phyloP scores from a whole-genome alignment of 2,113 vertebrate species.

The Channa argus region DNA sequence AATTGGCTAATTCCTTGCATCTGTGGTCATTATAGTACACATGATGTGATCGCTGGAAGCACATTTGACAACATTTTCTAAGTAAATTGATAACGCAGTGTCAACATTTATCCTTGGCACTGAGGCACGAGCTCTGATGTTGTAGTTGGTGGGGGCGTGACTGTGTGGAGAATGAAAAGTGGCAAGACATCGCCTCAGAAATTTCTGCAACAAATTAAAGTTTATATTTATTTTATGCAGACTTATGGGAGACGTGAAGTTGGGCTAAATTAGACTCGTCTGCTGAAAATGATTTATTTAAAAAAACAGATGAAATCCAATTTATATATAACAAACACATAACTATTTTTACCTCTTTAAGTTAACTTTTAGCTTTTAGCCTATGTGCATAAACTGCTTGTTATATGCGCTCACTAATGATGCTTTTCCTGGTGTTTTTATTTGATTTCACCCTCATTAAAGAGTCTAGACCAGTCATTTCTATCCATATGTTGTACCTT shows the following conservation, averaged over 20 bases:
- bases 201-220: background rate
- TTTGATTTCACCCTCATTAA: conserved; percentile 7
- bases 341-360: too few relatives aligned
- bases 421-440: conserved; percentile 18
- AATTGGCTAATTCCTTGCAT: background rate
- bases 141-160: conserved; percentile 22
- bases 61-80: background rate
- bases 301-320: conserved; percentile 5
- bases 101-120: background rate
- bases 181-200: background rate
- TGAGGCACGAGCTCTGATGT: conserved; percentile 22
- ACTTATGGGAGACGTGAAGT: background rate
- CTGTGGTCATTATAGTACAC: conserved; percentile 12
- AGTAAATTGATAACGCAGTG: conserved; percentile 15
- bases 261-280: background rate
- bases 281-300: conserved; percentile 1
- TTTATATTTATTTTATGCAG: conserved; percentile 9
- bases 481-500: background rate
- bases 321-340: background rate
- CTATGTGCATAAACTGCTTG: conserved; percentile 15
- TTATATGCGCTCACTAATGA: conserved; percentile 27
- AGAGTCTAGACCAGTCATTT: background rate
- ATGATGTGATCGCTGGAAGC: background rate
- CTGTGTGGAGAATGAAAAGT: conserved; percentile 7
- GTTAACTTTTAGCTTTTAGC: conserved; percentile 22